Percentiles rank a stretch among this genome's conserved stretches.
Conservation (phyloP, 2,797 vertebrate species). For the Sebastes minor region DNA sequence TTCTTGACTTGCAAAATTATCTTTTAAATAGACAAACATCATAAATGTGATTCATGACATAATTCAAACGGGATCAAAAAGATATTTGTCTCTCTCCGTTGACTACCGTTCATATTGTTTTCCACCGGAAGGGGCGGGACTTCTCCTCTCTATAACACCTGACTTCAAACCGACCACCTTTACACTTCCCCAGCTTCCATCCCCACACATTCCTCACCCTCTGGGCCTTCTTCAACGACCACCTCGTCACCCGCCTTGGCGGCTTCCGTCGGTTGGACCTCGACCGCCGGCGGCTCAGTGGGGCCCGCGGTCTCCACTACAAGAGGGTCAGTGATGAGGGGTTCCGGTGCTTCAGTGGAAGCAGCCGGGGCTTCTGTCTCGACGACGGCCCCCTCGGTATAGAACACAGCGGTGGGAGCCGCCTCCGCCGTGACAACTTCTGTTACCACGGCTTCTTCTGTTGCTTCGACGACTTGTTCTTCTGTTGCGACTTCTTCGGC, state of each 20-base stretch:
- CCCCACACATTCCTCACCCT: constrained; percentile 48
- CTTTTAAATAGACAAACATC: too few relatives aligned
- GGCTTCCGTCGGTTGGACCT: not conserved
- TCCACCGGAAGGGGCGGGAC: too few relatives aligned
- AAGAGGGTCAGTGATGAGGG: not conserved
- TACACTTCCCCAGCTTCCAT: not conserved
- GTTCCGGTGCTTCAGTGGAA: not conserved
- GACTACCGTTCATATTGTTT: too few relatives aligned
- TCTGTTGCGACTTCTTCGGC: not conserved
- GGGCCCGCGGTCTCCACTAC: not conserved
- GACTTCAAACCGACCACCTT: not conserved
- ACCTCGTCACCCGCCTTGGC: accelerated
- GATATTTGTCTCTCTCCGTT: too few relatives aligned
- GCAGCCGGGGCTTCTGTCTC: not conserved
- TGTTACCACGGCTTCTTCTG: not conserved
- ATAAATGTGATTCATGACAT: too few relatives aligned
- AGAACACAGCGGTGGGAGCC: accelerated
- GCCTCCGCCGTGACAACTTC: not conserved
- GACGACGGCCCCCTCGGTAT: not conserved
- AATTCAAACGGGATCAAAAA: too few relatives aligned
- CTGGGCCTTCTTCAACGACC: constrained; percentile 3
- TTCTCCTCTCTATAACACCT: not conserved
- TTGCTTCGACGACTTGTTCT: not conserved
- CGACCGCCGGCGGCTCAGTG: accelerated
- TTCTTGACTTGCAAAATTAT: too few relatives aligned